These are phyloP conservation scores for Nomada fucata DNA, from an alignment of 2,888 invertebrate genomes.

Conservation along the genomic window DNA sequence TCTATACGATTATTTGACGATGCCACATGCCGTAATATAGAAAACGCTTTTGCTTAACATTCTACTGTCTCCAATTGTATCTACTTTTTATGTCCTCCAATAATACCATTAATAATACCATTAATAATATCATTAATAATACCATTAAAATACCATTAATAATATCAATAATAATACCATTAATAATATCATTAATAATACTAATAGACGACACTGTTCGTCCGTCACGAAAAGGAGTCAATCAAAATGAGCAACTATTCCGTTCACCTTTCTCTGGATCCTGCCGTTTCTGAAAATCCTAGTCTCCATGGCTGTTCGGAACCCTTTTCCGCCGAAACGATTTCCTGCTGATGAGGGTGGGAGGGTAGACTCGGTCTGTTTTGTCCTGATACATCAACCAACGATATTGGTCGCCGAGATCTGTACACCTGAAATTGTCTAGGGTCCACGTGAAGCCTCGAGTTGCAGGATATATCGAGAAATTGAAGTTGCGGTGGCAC, in stretches of 20 bases:
- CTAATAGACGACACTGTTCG: not conserved
- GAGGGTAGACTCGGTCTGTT: conserved; percentile 89
- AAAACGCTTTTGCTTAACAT: no score
- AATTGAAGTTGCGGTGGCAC: conserved; percentile 94
- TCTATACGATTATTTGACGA: not conserved
- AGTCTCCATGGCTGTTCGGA: conserved; percentile 90
- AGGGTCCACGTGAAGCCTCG: conserved; percentile 92
- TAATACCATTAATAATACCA: no score
- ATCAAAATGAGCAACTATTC: not conserved
- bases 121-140: no score
- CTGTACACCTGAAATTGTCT: conserved; percentile 92
- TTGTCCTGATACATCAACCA: conserved; percentile 93
- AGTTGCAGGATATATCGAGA: conserved; percentile 93
- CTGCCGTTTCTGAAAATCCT: conserved; percentile 94
- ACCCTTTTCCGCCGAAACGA: conserved; percentile 84
- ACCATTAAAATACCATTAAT: no score
- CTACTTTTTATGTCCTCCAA: no score
- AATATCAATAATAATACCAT: no score
- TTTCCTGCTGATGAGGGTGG: conserved; percentile 82
- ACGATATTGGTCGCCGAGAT: conserved; percentile 91
- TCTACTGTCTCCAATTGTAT: no score
- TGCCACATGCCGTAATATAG: no score
- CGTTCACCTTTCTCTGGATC: conserved; percentile 87
- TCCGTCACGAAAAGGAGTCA: not conserved
- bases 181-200: no score